These are phyloP conservation scores for Microcebus ravelobensis DNA, from an alignment of 2,113 vertebrate species.

Conservation along the genomic window DNA sequence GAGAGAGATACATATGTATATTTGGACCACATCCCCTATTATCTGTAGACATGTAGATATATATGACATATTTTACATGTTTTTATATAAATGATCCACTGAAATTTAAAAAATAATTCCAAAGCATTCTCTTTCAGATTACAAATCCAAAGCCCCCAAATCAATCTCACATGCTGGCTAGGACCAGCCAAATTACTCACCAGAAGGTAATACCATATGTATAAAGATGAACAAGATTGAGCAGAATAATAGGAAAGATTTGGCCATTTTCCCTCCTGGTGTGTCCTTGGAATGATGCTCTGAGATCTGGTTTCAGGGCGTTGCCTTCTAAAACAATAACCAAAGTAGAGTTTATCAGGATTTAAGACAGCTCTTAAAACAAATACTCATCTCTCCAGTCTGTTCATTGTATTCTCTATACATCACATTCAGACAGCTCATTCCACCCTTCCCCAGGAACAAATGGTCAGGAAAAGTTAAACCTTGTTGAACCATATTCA, in stretches of 20 bases:
- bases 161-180: background rate
- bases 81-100: too few species aligned
- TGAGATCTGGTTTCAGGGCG: background rate
- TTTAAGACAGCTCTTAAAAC: background rate
- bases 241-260: background rate
- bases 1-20: too few species aligned
- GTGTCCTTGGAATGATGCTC: background rate
- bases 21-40: too few species aligned
- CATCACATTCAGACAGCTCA: background rate
- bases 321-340: background rate
- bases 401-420: background rate
- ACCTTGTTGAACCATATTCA: background rate
- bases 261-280: constrained; percentile 20
- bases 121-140: constrained; percentile 4
- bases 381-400: background rate
- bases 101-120: background rate
- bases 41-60: background rate
- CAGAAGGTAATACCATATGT: background rate
- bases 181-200: constrained; percentile 40
- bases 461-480: background rate
- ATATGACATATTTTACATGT: too few species aligned
- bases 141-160: background rate
- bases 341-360: background rate
- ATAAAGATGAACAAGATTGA: background rate
- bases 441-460: background rate